These are phyloP conservation scores for Hypomesus transpacificus DNA, from an alignment of 2,113 vertebrate genomes.

Conservation along the genomic window DNA sequence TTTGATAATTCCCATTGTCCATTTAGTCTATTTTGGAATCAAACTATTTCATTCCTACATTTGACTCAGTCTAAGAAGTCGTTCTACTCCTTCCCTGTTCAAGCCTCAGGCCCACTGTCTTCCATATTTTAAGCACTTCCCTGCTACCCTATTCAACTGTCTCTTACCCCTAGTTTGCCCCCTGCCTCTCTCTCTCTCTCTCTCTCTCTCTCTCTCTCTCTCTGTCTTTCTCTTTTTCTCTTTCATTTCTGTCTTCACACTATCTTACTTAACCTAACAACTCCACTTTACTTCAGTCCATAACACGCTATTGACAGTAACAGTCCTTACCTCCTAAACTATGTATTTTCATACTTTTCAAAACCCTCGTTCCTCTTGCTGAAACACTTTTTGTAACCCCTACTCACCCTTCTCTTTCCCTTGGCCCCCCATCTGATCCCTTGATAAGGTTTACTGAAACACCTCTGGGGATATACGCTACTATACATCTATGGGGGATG, in stretches of 20 bases:
- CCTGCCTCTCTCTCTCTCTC: neutral
- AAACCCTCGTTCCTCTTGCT: too few relatives aligned
- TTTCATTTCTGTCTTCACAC: constrained; percentile 11
- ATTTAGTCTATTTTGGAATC: constrained; percentile 40
- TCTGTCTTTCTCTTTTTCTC: neutral
- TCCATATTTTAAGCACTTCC: constrained; percentile 37
- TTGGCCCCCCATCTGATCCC: too few relatives aligned
- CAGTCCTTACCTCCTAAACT: neutral
- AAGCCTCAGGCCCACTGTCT: constrained; percentile 35
- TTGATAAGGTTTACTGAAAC: too few relatives aligned
- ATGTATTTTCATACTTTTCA: too few relatives aligned
- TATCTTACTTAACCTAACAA: neutral
- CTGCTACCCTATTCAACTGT: constrained; percentile 13
- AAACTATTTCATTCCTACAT: constrained; percentile 34
- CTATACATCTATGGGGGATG: too few relatives aligned
- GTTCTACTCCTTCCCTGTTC: neutral
- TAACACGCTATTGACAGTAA: neutral
- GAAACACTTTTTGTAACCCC: too few relatives aligned
- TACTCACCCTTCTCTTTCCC: too few relatives aligned
- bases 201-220: neutral
- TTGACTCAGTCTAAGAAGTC: constrained; percentile 18
- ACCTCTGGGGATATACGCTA: too few relatives aligned
- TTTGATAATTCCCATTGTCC: constrained; percentile 27
- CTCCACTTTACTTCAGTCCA: neutral
- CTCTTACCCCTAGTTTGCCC: neutral